These are phyloP conservation scores for Drosophila melanica DNA, from an alignment of 1,140 invertebrate species.

Conservation along the genomic window DNA sequence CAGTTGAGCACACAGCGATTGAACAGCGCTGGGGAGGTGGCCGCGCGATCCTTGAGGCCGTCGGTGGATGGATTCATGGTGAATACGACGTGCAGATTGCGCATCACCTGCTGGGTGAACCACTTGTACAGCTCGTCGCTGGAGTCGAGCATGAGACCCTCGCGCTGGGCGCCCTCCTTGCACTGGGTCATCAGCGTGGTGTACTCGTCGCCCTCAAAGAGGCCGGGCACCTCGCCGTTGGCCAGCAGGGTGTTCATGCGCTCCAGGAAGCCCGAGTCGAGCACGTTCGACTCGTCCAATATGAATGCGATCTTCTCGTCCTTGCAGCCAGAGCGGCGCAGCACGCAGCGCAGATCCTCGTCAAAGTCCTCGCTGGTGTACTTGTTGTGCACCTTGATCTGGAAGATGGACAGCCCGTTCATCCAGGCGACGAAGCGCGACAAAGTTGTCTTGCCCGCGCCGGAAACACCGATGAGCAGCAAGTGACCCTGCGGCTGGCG, in stretches of 20 bases:
- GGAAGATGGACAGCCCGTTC: slow-evolving; percentile 99
- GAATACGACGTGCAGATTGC: slow-evolving; percentile 99
- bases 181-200: slow-evolving; percentile 99
- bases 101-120: slow-evolving; percentile 99
- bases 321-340: slow-evolving; percentile 97
- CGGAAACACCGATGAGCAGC: slow-evolving; percentile 98
- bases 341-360: slow-evolving; percentile 97
- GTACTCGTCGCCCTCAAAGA: slow-evolving; percentile 98
- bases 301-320: slow-evolving; percentile 99
- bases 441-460: slow-evolving; percentile 99
- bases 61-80: slow-evolving; percentile 99
- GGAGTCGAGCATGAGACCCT: slow-evolving; percentile 99
- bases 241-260: slow-evolving; percentile 99
- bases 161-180: slow-evolving; percentile 98
- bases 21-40: slow-evolving; percentile 99
- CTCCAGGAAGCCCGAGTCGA: slow-evolving; percentile 99
- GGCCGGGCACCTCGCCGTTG: slow-evolving; percentile 97
- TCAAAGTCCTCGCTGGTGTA: slow-evolving; percentile 99
- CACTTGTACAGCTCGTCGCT: slow-evolving; percentile 99
- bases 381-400: slow-evolving; percentile 99
- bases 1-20: slow-evolving; percentile 99
- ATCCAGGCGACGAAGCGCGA: slow-evolving; percentile 99
- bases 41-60: slow-evolving; percentile 98
- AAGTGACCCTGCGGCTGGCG: slow-evolving; percentile 99
- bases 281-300: slow-evolving; percentile 99